These are phyloP conservation scores for Lepus timidus DNA, from an alignment of 2,113 vertebrate species.

Conservation along the genomic window DNA sequence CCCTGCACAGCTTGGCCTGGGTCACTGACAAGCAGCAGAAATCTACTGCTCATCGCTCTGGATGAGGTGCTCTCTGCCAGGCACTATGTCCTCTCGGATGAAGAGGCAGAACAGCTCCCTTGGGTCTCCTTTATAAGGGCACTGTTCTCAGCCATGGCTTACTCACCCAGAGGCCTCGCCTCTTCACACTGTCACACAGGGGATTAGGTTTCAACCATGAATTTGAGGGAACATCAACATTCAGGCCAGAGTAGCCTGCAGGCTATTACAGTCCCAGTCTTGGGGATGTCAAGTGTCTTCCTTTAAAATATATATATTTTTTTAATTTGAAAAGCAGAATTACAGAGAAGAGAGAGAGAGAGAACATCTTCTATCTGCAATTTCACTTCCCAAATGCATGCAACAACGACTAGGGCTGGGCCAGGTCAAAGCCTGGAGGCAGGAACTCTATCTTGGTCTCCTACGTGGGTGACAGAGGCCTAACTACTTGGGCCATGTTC, in stretches of 20 bases:
- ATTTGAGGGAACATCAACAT: neutral
- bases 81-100: too few species aligned
- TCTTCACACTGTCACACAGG: neutral
- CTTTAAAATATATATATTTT: too few species aligned
- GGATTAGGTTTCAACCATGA: neutral
- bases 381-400: too few species aligned
- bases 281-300: neutral
- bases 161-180: neutral
- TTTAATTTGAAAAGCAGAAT: too few species aligned
- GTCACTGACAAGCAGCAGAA: neutral
- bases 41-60: neutral
- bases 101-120: neutral
- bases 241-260: too few species aligned
- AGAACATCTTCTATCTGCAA: too few species aligned
- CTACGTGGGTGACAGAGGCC: too few species aligned
- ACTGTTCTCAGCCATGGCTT: neutral
- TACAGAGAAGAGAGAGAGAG: too few species aligned
- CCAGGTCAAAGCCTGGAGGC: too few species aligned
- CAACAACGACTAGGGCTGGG: too few species aligned
- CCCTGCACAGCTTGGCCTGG: neutral
- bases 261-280: neutral
- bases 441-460: too few species aligned
- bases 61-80: neutral
- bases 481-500: too few species aligned
- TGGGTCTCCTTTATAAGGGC: neutral